phyloP scores from a whole-genome alignment of 2,888 invertebrate species.

The Noctua janthe region DNA sequence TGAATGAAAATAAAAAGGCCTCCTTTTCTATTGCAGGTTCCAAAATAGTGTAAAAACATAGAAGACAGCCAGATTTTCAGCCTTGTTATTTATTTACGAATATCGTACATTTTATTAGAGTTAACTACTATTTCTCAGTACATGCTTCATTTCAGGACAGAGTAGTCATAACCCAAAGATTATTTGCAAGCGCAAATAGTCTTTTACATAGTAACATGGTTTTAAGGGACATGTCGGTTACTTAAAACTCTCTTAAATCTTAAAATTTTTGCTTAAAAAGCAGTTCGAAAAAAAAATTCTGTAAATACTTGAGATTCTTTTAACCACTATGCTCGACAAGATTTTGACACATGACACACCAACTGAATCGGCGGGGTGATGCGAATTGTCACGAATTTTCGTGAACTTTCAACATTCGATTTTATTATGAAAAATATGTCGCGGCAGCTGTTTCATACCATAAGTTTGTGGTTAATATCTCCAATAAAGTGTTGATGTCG shows the following conservation, averaged over 20 bases:
- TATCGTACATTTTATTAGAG: too few species aligned
- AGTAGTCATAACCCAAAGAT: slow-evolving; percentile 10
- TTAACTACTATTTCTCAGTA: background rate
- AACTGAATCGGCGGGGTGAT: too few species aligned
- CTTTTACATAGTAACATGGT: slow-evolving; percentile 14
- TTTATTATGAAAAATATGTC: too few species aligned
- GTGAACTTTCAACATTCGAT: too few species aligned
- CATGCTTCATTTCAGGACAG: background rate
- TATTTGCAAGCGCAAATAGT: slow-evolving; percentile 4
- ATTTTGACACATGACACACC: too few species aligned
- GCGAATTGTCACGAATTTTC: too few species aligned
- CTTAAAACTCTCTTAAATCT: background rate
- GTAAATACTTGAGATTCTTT: slow-evolving; percentile 9
- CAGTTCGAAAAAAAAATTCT: background rate
- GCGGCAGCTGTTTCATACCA: too few species aligned
- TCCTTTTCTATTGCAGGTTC: background rate
- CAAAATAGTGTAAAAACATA: background rate
- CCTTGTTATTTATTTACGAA: background rate
- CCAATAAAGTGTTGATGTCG: too few species aligned
- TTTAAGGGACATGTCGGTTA: background rate
- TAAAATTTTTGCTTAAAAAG: background rate
- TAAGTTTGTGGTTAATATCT: too few species aligned
- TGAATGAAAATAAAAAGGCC: too few species aligned
- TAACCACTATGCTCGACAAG: too few species aligned
- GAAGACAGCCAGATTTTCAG: background rate